phyloP scores from a whole-genome alignment of 2,797 vertebrate species.

The Acanthis flammea region DNA sequence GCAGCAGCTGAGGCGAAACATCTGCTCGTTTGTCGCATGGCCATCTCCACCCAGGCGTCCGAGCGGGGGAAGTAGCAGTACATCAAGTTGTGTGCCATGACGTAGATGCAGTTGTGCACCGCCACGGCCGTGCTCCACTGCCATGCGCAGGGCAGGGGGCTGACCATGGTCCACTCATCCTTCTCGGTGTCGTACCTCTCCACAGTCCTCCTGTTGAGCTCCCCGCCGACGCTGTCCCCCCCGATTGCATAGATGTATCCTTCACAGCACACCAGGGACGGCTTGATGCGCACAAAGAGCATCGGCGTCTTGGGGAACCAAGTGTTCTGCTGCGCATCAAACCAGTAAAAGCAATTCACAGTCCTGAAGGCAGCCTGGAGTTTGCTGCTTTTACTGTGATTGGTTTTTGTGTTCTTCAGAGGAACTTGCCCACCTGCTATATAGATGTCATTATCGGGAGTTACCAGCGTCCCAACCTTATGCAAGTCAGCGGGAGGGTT shows the following conservation, averaged over 20 bases:
- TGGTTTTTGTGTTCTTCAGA: conserved; percentile 87
- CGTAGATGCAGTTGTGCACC: conserved; percentile 93
- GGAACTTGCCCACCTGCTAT: conserved; percentile 95
- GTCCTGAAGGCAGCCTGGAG: conserved; percentile 90
- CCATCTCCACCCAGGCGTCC: conserved; percentile 96
- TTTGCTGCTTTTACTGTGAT: conserved; percentile 89
- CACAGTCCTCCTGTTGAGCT: conserved; percentile 92
- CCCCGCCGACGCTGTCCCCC: conserved; percentile 89
- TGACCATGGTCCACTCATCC: conserved; percentile 95
- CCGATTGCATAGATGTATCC: conserved; percentile 97
- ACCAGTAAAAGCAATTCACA: conserved; percentile 97
- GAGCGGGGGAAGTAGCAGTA: conserved; percentile 95
- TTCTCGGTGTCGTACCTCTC: conserved; percentile 93
- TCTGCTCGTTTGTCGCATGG: conserved; percentile 91
- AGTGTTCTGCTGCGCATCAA: conserved; percentile 95
- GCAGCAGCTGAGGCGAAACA: conserved; percentile 94
- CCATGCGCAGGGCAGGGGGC: conserved; percentile 92
- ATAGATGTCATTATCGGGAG: conserved; percentile 95
- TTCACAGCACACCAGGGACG: conserved; percentile 92
- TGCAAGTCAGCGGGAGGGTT: conserved; percentile 92
- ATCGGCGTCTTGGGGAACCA: conserved; percentile 96
- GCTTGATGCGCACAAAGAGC: conserved; percentile 91
- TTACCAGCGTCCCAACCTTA: conserved; percentile 94
- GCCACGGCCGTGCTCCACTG: conserved; percentile 93
- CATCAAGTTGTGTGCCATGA: conserved; percentile 94